Evolutionary conservation across 2,113 vertebrate species (phyloP), one percentile per base, ranked within the genome.

Genomic region (Nanorana parkeri): DNA sequence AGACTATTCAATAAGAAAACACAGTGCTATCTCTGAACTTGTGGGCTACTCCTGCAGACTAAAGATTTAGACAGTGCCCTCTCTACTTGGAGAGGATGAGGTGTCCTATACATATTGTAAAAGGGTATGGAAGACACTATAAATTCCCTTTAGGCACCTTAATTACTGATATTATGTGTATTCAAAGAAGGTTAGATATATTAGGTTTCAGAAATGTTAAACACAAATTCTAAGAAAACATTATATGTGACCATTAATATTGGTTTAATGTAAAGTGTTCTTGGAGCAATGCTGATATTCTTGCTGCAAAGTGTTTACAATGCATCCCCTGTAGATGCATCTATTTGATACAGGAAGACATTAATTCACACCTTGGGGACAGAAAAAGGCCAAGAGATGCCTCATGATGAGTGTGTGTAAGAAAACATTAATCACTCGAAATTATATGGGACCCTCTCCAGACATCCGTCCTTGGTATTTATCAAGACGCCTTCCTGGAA

Each of bases 361-460:
- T 60, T 80, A 32, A 26, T 36, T 73, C 17, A 20, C 17, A 73
- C 69, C 28, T 56, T 55, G 26, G n/a, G 69, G 61, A 81, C 8
- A 16, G 8, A 51, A 47, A 36, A 81, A 29, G 56, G 28, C 68
- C 24, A 72, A 64, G 21, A 81, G 23, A 24, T 74, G 54, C 20
- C 54, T 41, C 28, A 73, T 58, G 26, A 64, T 78, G 66, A 79
- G 58, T 55, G 54, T 17, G 4, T 52, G 28, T 47, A 58, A 36
- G 21, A 55, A 41, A 73, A 66, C 36, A 65, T 65, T 65, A 60
- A 36, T 71, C 26, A 36, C 56, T 3, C 2, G 29, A 89, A 88
- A 86, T 84, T 77, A 23, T 11, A 28, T 83, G 86, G 86, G 85
- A 91, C 87, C 65, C 0, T 41, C 20, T 88, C 84, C 78, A 88